Conservation (phyloP, 2,888 invertebrate genomes). For the Microctonus hyperodae region DNA sequence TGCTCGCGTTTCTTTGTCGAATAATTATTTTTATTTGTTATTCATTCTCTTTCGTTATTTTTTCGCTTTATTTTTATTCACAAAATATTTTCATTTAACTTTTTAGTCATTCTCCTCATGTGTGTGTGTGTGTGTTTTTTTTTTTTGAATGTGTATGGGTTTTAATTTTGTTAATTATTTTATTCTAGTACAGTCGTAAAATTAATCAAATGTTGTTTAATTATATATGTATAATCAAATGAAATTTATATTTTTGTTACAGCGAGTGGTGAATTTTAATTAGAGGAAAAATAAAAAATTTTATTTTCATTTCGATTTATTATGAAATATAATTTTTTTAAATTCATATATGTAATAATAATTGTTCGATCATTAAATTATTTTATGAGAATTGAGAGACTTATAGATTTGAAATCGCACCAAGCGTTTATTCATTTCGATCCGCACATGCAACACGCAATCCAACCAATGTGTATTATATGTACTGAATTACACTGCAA, state of each 20-base stretch:
- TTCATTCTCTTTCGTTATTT: conserved; percentile 21
- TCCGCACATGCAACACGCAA: conserved; percentile 53
- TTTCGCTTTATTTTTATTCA: conserved; percentile 13
- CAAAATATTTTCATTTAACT: conserved; percentile 2
- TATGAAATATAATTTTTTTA: background rate
- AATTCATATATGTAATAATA: background rate
- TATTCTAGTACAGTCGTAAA: too few species aligned
- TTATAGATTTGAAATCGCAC: conserved; percentile 53
- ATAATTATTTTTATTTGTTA: conserved; percentile 18
- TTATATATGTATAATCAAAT: too few species aligned
- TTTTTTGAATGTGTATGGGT: background rate
- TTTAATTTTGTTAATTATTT: too few species aligned
- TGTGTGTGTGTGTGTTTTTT: background rate
- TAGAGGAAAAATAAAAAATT: conserved; percentile 31
- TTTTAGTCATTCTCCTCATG: background rate
- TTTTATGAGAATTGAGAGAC: conserved; percentile 35
- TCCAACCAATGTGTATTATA: conserved; percentile 37
- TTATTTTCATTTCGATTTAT: conserved; percentile 28
- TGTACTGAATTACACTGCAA: conserved; percentile 24
- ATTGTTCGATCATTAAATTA: conserved; percentile 37
- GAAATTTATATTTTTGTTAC: too few species aligned
- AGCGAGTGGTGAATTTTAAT: too few species aligned
- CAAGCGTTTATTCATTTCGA: conserved; percentile 51
- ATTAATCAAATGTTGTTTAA: background rate
- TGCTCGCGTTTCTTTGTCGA: conserved; percentile 19